phyloP scores from a whole-genome alignment of 2,888 invertebrate species.

The Stomorhina lunata region DNA sequence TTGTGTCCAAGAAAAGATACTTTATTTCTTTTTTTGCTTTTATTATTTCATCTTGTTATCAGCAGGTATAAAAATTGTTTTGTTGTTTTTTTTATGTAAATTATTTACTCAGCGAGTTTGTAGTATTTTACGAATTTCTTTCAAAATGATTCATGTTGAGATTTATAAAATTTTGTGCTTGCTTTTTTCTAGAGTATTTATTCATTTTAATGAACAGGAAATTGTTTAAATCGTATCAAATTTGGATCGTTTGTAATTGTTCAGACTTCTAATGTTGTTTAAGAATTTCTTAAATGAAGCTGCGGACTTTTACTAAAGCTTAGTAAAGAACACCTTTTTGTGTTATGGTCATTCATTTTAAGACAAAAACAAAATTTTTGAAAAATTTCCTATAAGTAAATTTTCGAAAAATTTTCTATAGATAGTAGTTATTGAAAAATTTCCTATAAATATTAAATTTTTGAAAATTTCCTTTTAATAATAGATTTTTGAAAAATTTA shows the following conservation, averaged over 20 bases:
- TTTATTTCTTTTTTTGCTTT: slow-evolving; percentile 33
- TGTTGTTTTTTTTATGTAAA: neutral
- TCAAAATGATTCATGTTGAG: slow-evolving; percentile 13
- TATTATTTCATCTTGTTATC: slow-evolving; percentile 41
- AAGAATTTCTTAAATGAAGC: too few species aligned
- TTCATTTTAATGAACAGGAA: slow-evolving; percentile 7
- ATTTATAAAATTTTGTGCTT: neutral
- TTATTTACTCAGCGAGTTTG: neutral
- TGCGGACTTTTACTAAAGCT: too few species aligned
- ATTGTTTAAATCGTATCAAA: neutral
- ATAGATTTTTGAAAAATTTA: too few species aligned
- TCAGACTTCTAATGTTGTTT: too few species aligned
- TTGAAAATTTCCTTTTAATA: too few species aligned
- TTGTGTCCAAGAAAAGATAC: neutral
- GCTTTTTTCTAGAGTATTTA: neutral
- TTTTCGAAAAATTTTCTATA: too few species aligned
- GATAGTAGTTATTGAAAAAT: too few species aligned
- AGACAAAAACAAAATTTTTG: too few species aligned
- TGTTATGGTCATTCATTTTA: too few species aligned
- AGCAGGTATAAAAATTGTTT: slow-evolving; percentile 45
- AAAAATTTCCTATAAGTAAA: too few species aligned
- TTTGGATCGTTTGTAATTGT: neutral
- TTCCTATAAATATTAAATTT: too few species aligned
- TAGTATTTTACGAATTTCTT: neutral
- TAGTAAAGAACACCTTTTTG: too few species aligned